Percentiles rank a stretch among this genome's conserved stretches.
phyloP scores from a whole-genome alignment of 2,113 vertebrate genomes.

The Archocentrus centrarchus region DNA sequence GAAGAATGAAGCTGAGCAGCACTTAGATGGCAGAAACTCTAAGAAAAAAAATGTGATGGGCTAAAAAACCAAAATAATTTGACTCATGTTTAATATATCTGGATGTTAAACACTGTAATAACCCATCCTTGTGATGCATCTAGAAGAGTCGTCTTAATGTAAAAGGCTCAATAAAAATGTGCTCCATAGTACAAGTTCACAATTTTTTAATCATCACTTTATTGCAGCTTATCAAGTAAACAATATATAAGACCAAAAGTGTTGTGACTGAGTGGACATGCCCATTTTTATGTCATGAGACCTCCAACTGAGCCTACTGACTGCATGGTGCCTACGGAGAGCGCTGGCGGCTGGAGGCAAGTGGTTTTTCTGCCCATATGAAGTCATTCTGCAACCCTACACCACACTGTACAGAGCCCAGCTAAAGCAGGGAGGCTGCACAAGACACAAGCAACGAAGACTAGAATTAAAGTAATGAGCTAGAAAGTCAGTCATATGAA shows the following conservation, averaged over 20 bases:
- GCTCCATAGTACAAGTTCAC: conserved; percentile 37
- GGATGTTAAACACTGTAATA: neutral
- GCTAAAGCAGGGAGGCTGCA: conserved; percentile 64
- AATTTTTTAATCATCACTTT: conserved; percentile 74
- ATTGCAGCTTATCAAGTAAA: conserved; percentile 78
- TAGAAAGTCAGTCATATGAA: conserved; percentile 78
- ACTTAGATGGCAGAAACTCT: neutral
- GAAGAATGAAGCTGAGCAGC: neutral
- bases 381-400: conserved; percentile 69
- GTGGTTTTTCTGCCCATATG: conserved; percentile 61
- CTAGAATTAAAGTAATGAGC: conserved; percentile 67
- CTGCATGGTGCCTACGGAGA: conserved; percentile 55
- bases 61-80: neutral
- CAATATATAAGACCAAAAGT: conserved; percentile 82
- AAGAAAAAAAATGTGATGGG: neutral
- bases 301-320: conserved; percentile 61
- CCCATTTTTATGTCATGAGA: conserved; percentile 70
- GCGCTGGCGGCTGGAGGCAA: conserved; percentile 58
- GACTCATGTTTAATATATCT: neutral
- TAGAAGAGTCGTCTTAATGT: neutral
- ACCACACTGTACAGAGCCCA: conserved; percentile 67
- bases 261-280: conserved; percentile 75
- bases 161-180: conserved; percentile 52
- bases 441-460: conserved; percentile 68
- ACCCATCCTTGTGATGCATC: neutral